These are phyloP conservation scores for Cryptus viduatorius DNA, from an alignment of 2,888 invertebrate genomes.

Conservation along the genomic window DNA sequence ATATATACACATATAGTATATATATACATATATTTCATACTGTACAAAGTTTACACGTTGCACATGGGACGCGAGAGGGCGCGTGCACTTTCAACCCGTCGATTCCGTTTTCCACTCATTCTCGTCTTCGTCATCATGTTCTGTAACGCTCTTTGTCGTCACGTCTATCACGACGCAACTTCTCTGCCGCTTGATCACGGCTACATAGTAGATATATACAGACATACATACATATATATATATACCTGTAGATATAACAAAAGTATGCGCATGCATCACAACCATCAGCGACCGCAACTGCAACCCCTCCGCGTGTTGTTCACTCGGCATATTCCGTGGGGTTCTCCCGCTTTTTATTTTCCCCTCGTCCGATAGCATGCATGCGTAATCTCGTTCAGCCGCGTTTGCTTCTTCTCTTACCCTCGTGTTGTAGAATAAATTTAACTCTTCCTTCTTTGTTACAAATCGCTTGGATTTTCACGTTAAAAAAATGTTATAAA, in stretches of 20 bases:
- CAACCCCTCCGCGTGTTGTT: constrained; percentile 22
- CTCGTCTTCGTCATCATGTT: constrained; percentile 31
- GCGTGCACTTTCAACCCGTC: constrained; percentile 38
- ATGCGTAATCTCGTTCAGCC: constrained; percentile 22
- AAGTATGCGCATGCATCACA: constrained; percentile 7
- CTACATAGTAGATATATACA: background rate
- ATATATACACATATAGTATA: background rate
- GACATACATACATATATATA: constrained; percentile 6
- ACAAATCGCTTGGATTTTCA: background rate
- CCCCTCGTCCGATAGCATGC: constrained; percentile 32
- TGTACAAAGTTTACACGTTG: background rate
- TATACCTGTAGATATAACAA: constrained; percentile 17
- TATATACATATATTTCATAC: background rate
- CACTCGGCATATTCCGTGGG: constrained; percentile 11
- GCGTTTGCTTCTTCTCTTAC: constrained; percentile 9
- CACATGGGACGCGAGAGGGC: background rate
- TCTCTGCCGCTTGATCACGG: constrained; percentile 1
- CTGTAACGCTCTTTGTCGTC: background rate
- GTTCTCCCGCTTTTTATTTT: constrained; percentile 17
- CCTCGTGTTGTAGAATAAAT: constrained; percentile 18
- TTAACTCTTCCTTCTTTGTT: background rate
- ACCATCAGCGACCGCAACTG: constrained; percentile 22
- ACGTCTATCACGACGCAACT: constrained; percentile 28
- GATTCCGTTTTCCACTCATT: constrained; percentile 8
- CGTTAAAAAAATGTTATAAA: background rate